Evolutionary conservation across 2,113 vertebrate species (phyloP).

Genomic region (Macaca nemestrina): DNA sequence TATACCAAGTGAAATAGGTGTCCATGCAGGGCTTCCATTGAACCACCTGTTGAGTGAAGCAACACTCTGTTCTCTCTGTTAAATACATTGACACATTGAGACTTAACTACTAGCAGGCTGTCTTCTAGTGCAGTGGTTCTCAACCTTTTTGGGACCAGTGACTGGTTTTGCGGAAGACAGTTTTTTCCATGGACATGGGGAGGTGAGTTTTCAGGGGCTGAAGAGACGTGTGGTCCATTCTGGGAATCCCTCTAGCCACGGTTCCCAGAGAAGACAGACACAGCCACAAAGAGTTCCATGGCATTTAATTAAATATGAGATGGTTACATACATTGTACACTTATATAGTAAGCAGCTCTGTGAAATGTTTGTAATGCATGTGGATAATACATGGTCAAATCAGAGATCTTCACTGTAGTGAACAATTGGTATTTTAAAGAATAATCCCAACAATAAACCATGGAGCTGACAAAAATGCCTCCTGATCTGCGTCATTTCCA

Average conservation of each 20-base stretch:
- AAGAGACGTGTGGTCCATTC: background rate
- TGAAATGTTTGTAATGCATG: slow-evolving; percentile 61
- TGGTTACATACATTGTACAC: background rate
- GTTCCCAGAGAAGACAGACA: slow-evolving; percentile 34
- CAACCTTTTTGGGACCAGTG: too few relatives aligned
- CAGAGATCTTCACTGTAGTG: slow-evolving; percentile 63
- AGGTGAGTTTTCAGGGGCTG: background rate
- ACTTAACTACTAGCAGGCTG: background rate
- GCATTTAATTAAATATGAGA: slow-evolving; percentile 73
- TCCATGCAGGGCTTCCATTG: background rate
- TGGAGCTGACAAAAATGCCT: background rate
- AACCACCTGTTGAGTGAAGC: background rate
- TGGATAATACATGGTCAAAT: slow-evolving; percentile 23
- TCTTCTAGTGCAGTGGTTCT: background rate
- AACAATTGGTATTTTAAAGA: background rate
- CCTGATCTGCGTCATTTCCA: background rate
- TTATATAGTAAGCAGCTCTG: slow-evolving; percentile 73
- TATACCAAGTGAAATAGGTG: background rate
- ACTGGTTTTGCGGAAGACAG: too few relatives aligned
- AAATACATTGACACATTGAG: background rate
- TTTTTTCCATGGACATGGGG: too few relatives aligned
- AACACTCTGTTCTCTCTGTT: background rate
- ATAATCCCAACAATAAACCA: background rate
- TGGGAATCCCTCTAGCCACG: background rate
- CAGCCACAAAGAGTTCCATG: background rate